A percentile compares a stretch with the other conserved stretches of the same genome.
phyloP scores from a whole-genome alignment of 2,797 vertebrate species.

The Emydoidea blandingii region DNA sequence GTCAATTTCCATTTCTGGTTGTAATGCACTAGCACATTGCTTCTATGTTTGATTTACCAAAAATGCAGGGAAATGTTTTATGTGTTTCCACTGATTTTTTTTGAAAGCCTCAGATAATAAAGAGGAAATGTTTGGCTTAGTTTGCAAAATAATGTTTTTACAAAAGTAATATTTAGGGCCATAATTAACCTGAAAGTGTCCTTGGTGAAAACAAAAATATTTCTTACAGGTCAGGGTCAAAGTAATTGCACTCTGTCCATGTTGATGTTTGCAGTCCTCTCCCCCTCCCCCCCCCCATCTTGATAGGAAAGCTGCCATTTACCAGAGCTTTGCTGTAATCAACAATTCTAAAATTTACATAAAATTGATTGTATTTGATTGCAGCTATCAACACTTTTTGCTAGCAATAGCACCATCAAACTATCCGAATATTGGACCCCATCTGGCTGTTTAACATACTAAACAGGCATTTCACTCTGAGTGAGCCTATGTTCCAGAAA shows the following conservation, averaged over 20 bases:
- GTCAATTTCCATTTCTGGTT: background rate
- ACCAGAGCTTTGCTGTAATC: background rate
- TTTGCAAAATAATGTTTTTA: background rate
- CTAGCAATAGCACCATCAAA: background rate
- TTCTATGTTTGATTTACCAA: conserved; percentile 8
- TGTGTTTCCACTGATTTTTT: background rate
- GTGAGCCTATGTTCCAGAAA: background rate
- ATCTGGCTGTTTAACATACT: background rate
- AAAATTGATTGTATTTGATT: background rate
- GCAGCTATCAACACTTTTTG: background rate
- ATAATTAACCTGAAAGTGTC: conserved; percentile 16
- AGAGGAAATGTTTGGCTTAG: background rate
- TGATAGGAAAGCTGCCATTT: background rate
- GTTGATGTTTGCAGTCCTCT: background rate
- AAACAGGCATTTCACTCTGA: background rate
- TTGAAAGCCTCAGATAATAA: background rate
- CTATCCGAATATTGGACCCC: fast-evolving
- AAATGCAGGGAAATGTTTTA: background rate
- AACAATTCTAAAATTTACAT: background rate
- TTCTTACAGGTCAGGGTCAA: background rate
- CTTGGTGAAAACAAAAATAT: conserved; percentile 25
- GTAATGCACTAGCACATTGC: background rate
- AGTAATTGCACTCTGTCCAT: background rate
- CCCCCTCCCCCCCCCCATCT: background rate
- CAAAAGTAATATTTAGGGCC: background rate